Conservation (phyloP, 2,797 vertebrate species). For the Artibeus lituratus region DNA sequence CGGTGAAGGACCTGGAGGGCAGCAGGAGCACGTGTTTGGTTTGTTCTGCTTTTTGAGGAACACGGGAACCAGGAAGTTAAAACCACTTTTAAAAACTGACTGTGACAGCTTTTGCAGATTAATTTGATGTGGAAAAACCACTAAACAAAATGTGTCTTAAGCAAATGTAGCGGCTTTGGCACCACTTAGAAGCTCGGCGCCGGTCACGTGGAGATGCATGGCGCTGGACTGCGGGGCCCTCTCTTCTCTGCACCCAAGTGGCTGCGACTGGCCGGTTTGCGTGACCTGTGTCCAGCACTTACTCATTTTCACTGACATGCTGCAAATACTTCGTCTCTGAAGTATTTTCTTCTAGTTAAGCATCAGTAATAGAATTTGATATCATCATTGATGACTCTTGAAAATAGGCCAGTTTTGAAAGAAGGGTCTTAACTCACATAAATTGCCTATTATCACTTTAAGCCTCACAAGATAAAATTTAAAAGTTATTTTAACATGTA, state of each 20-base stretch:
- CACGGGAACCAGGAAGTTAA: background rate
- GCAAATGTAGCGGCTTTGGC: background rate
- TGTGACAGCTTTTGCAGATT: background rate
- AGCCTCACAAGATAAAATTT: background rate
- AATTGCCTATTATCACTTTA: background rate
- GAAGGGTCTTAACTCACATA: background rate
- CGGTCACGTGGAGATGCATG: background rate
- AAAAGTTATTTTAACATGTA: constrained; percentile 6
- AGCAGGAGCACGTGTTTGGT: background rate
- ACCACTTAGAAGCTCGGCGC: background rate
- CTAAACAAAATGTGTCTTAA: background rate
- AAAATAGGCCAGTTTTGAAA: constrained; percentile 16
- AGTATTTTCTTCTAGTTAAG: background rate
- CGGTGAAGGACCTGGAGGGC: background rate
- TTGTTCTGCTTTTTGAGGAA: background rate
- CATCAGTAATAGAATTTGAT: background rate
- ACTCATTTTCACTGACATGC: background rate
- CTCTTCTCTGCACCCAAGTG: background rate
- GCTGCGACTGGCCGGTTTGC: background rate
- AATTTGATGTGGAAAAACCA: background rate
- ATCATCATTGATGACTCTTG: background rate
- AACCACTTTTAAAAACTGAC: background rate
- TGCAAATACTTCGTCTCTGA: background rate
- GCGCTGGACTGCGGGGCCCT: background rate
- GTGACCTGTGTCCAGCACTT: background rate